Conservation (phyloP, 1,140 invertebrate species). For the Maconellicoccus hirsutus region DNA sequence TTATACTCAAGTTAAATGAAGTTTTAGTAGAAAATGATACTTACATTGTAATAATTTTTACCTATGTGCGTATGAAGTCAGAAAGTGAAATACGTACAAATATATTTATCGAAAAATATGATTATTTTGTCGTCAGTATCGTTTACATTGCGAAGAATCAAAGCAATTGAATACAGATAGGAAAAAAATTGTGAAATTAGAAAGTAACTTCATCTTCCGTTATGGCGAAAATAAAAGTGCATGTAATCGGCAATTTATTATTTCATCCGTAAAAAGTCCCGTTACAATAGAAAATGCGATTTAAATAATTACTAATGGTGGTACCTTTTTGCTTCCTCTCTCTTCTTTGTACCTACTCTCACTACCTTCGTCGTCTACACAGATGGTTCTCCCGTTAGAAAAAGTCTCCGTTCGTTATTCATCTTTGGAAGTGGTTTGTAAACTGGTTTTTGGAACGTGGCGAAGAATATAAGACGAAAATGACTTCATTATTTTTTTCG, state of each 20-base stretch:
- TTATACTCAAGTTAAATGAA: no score
- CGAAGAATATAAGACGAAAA: no score
- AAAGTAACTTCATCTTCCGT: not conserved
- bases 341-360: not conserved
- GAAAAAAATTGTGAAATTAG: not conserved
- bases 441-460: not conserved
- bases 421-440: not conserved
- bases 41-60: not conserved
- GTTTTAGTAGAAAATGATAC: not conserved
- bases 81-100: not conserved
- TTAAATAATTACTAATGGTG: not conserved
- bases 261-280: not conserved
- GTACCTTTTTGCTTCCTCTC: not conserved
- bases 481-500: no score
- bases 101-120: no score
- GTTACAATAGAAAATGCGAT: not conserved
- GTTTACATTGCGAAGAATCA: not conserved
- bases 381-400: not conserved
- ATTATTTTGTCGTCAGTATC: not conserved
- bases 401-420: not conserved
- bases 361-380: not conserved
- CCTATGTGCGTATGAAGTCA: not conserved
- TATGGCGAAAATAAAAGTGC: slow-evolving; percentile 3
- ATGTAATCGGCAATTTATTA: not conserved
- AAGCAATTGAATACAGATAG: not conserved